Evolutionary conservation across 2,888 invertebrate genomes (phyloP), one percentile per base, ranked within the genome.

Genomic region (Epistrophe eligans): DNA sequence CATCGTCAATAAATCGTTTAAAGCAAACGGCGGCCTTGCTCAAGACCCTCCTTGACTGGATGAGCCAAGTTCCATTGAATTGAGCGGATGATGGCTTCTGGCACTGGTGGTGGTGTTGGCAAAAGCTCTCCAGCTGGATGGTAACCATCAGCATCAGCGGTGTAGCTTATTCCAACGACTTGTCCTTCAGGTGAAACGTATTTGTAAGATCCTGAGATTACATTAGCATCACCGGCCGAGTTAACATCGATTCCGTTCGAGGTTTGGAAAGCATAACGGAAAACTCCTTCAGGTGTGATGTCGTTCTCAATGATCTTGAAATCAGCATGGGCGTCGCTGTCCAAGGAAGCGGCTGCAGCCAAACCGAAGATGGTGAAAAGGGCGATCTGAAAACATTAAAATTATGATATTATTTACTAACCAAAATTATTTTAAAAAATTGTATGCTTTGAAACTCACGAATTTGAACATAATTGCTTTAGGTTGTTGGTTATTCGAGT

Each of bases 131-230:
- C 94, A 81, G 77, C 57, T 11, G 94, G 93, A 40, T 93, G 93
- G 93, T 90, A 95, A 83, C 95, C 95, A 89, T 94, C 93, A 90
- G 94, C 94, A 91, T 95, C 91, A 89, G 95, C 95, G 5, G 90
- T 85, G 93, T 95, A 95, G 48, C 88, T 88, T 8, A 94, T 2
- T 0, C 83, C 15, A 90, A 93, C 89, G 0, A 50, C 82, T 11
- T 89, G 73, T 45, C 95, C 95, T 15, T 94, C 94, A 15, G 94
- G 94, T n/a, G 93, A 91, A 38, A 93, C 92, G 91, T 94, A 94
- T 60, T 92, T 89, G 91, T 55, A 70, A 2, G 90, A 88, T 38
- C 95, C 95, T 64, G 93, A 90, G 8, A 93, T 94, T 90, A 94
- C 17, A 35, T 50, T 94, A 91, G 93, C 93, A 60, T 90, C 91